A percentile compares a stretch with the other conserved stretches of the same genome.
phyloP scores from a whole-genome alignment of 64 coral and sea anemone genomes.

The Montipora cactus region DNA sequence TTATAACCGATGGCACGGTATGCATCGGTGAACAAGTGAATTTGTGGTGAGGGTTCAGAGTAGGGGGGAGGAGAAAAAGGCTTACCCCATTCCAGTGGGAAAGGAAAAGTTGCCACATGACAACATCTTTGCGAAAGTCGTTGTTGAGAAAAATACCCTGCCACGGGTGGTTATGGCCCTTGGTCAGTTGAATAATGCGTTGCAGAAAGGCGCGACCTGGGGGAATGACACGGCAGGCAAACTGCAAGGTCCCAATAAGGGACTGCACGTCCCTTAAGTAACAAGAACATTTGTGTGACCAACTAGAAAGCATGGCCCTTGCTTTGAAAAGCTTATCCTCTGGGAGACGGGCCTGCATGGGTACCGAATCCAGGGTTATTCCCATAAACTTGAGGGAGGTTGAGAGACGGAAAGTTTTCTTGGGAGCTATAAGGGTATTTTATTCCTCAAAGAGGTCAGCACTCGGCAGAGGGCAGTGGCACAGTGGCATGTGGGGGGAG shows the following conservation, averaged over 20 bases:
- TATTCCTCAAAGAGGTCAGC: not conserved
- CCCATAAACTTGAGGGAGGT: not conserved
- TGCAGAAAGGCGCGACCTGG: too few relatives aligned
- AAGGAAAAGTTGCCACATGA: too few relatives aligned
- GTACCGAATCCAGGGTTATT: not conserved
- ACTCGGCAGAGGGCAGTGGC: not conserved
- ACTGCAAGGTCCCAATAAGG: too few relatives aligned
- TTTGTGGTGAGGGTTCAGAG: not conserved
- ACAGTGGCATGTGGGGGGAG: not conserved
- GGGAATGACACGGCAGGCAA: too few relatives aligned
- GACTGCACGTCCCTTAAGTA: not conserved
- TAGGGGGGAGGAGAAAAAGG: not conserved
- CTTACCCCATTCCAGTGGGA: not conserved
- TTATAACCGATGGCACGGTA: not conserved
- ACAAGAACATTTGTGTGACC: not conserved
- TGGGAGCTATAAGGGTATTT: not conserved
- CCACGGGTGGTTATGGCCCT: too few relatives aligned
- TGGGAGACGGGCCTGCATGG: constrained; percentile 21
- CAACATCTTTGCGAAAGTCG: too few relatives aligned
- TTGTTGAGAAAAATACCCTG: too few relatives aligned
- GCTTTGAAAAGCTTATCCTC: not conserved
- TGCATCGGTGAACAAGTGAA: not conserved
- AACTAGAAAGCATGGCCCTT: not conserved
- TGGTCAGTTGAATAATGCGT: too few relatives aligned
- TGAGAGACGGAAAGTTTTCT: not conserved